Evolutionary conservation across 1,140 invertebrate genomes (phyloP), one percentile per base, ranked within the genome.

Genomic region (Panagrolaimus sp.): DNA sequence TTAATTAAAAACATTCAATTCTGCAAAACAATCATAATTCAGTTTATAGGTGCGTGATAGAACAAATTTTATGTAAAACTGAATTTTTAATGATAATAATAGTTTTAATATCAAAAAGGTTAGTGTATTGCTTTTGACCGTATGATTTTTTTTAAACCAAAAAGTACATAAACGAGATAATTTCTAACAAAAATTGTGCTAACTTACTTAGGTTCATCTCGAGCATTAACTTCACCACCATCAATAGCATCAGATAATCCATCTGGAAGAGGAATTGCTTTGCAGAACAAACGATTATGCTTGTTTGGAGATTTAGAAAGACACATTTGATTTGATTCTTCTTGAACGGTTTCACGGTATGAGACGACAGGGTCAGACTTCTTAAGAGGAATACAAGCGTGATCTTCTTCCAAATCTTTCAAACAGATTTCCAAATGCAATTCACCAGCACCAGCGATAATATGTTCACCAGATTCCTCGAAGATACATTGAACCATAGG

Each of bases 401-500:
- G 96, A 86, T 99, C 96, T 85, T 99, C 96, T 86, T 98, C 95
- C 83, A 99, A 89, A 89, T 99, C 96, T 87, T 98, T 98, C 67
- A 98, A 87, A 85, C 96, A 99, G 87, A 99, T 98, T 88, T 99
- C 96, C 86, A 99, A 89, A 88, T 99, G 96, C 70, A 99, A 87
- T 87, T 99, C 96, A 84, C 96, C 96, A 81, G 96, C 96, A 82
- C 96, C 96, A 80, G 96, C 96, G 84, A 99, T 93, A 85, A 99
- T 98, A 86, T 98, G 94, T 84, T 99, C 96, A 71, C 96, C 96
- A 81, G 95, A 98, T 86, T 99, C 96, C 88, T 98, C 96, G 87
- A 94, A 96, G 85, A 96, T 93, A 88, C 93, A 96, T 88, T 98
- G 86, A 63, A 99, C 96, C 96, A 99, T 98, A 89, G 96, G 96